Evolutionary conservation across 1,140 invertebrate genomes (phyloP), one percentile per base, ranked within the genome.

Genomic region (Drosophila equinoxialis): DNA sequence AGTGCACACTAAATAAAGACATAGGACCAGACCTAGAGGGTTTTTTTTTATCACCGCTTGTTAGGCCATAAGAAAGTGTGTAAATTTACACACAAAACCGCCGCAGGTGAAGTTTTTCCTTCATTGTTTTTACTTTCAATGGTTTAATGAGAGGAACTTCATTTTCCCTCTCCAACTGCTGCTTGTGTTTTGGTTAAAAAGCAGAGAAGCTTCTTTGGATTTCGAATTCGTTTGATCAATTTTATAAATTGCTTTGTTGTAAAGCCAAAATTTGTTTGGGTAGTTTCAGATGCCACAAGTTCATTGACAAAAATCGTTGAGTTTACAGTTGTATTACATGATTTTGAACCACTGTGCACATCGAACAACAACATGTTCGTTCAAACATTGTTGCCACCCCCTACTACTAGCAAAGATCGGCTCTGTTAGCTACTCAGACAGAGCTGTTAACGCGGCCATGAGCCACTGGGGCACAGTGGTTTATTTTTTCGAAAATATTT

Each of bases 41-140:
- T 48, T 82, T 39, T 37, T 37, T 54, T 87, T 86, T 87, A 86
- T 86, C 71, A 39, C 69, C 79, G 83, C 79, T 82, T 86, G 83
- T 86, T 86, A 86, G 70, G 20, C 45, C 76, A 65, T 61, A 74
- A 58, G 65, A 79, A 84, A 84, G 81, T 84, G 81, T 86, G 83
- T 87, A 83, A 79, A 87, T 87, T 86, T 87, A 86, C 83, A 86
- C 72, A 79, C 71, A 57, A 14, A 69, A 71, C 57, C 65, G 39
- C 74, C 45, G 67, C 74, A 82, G 76, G 69, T 67, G 65, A 62
- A 71, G 65, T 65, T 75, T 74, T 62, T 17, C 65, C 42, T 20
- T 37, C 37, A 51, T 71, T 33, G 68, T 20, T 87, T 86, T 86
- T 86, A 86, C 82, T 86, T 86, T 87, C 82, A 73, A 79, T 73